Evolutionary conservation across 2,113 vertebrate species (phyloP), one percentile per base, ranked within the genome.

Genomic region (Syrmaticus mikado): DNA sequence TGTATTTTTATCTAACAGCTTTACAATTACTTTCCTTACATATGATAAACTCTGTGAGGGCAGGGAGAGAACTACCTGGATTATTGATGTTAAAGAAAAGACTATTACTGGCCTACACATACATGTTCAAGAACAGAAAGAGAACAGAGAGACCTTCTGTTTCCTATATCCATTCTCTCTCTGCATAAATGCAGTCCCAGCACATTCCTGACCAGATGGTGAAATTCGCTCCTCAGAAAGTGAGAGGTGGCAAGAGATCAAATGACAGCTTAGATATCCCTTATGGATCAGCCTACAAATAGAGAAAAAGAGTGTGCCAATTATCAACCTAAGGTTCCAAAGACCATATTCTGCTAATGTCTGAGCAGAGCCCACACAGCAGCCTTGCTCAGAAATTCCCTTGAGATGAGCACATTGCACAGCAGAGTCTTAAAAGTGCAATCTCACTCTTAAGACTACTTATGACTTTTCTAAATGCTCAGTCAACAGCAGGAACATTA

Each of bases 401-500:
- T 25, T 50, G 72, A 36, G 72, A 73, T 28, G 5, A 52, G 36
- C 74, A 72, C 24, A 58, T 28, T 20, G 34, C 18, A 79, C 17
- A 67, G 24, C 21, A 82, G 25, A 78, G 52, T 20, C 53, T 82
- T 65, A 6, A 57, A 85, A 79, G n/a, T 16, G 46, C 46, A 67
- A 2, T 83, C 67, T 82, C 3, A 0, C 67, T 72, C 53, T 82
- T 68, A 70, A 73, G 24, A 20, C 79, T 74, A 75, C 30, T n/a
- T 32, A 60, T 15, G 48, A 87, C 36, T 45, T 77, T 61, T 22
- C 52, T 72, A 72, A 80, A 64, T 66, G 66, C 90, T 88, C 67
- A 40, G 40, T 70, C 73, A 80, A 82, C 55, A 92, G 66, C 60
- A 94, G 80, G 9, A 80, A 77, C 64, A 43, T 85, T 92, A 79